These are phyloP conservation scores for Chrysolina americana DNA, from an alignment of 2,888 invertebrate species.

Conservation along the genomic window DNA sequence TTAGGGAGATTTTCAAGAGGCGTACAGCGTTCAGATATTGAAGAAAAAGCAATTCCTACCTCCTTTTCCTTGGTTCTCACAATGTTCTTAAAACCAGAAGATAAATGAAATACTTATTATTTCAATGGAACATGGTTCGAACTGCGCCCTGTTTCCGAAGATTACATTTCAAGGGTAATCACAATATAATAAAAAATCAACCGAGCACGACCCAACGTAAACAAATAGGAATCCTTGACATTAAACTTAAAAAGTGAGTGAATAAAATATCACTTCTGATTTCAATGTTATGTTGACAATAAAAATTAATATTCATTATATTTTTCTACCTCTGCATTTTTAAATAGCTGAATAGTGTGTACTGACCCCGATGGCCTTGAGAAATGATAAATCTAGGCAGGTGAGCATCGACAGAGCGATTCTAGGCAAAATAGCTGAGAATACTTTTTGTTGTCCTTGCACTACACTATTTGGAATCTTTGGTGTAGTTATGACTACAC, in stretches of 20 bases:
- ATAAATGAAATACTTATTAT: too few species aligned
- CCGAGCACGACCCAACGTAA: constrained; percentile 3
- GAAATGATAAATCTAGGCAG: not conserved
- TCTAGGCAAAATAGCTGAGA: not conserved
- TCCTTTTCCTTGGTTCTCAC: too few species aligned
- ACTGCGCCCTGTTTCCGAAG: too few species aligned
- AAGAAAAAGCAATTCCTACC: too few species aligned
- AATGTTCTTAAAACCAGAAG: too few species aligned
- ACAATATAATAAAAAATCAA: constrained; percentile 1
- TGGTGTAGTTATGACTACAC: too few species aligned
- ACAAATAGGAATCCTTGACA: constrained; percentile 16
- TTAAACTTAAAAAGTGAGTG: not conserved
- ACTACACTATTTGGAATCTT: too few species aligned
- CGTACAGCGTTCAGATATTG: too few species aligned
- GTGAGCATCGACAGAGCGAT: not conserved
- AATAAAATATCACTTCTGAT: constrained; percentile 18
- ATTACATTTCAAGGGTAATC: too few species aligned
- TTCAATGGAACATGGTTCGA: too few species aligned
- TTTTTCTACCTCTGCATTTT: not conserved
- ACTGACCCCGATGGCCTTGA: constrained; percentile 40
- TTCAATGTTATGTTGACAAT: constrained; percentile 4
- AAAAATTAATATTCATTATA: constrained; percentile 17
- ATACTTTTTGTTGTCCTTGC: too few species aligned
- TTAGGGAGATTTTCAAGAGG: too few species aligned
- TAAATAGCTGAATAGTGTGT: constrained; percentile 13